Conservation (phyloP, 1,140 invertebrate genomes). For the Drosophila nigrodunni region DNA sequence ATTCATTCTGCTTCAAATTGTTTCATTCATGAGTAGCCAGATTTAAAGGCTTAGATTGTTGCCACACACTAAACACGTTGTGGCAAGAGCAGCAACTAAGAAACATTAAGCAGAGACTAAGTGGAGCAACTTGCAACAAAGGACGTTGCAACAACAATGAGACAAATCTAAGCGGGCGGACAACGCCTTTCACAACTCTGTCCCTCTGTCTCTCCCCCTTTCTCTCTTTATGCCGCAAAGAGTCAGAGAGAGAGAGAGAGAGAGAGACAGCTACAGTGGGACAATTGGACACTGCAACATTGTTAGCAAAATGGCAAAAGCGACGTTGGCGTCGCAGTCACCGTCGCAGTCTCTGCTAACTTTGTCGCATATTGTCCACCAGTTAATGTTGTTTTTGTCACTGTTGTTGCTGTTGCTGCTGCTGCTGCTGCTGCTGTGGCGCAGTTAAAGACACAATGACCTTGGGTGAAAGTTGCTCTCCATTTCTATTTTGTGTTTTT, state of each 20-base stretch:
- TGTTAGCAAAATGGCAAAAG: conserved; percentile 36
- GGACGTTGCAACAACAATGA: conserved; percentile 17
- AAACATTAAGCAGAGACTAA: conserved; percentile 9
- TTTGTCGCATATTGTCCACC: conserved; percentile 54
- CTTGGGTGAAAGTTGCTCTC: conserved; percentile 84
- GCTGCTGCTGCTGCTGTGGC: conserved; percentile 40
- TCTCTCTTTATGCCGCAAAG: not conserved
- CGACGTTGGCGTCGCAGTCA: conserved; percentile 20
- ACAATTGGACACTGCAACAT: conserved; percentile 32
- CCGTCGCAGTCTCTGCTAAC: conserved; percentile 40
- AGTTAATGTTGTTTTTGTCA: conserved; percentile 18
- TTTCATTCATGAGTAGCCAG: conserved; percentile 3
- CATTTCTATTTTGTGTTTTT: conserved; percentile 75
- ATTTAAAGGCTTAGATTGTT: not conserved
- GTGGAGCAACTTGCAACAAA: conserved; percentile 29
- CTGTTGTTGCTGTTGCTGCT: conserved; percentile 10
- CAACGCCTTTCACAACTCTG: conserved; percentile 31
- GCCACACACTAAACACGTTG: not conserved
- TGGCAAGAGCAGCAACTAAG: not conserved
- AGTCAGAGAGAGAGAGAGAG: not conserved
- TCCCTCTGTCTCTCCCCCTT: not conserved
- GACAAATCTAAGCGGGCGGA: conserved; percentile 1
- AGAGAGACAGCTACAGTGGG: not conserved
- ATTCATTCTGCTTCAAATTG: conserved; percentile 5
- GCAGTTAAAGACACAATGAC: conserved; percentile 84